Conservation (phyloP, 2,888 invertebrate genomes). For the Brachyptera putata region DNA sequence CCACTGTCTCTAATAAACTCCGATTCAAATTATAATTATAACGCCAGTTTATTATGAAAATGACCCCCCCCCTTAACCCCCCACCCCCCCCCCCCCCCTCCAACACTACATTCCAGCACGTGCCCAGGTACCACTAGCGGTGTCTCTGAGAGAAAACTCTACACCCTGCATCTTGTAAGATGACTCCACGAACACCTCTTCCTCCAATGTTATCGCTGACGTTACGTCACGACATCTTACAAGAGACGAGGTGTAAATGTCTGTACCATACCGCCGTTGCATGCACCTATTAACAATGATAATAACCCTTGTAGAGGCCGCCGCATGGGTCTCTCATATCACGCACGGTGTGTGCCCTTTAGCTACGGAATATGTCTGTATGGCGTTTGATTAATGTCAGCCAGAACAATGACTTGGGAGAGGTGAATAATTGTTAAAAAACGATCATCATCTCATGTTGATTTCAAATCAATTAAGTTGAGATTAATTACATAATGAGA, state of each 20-base stretch:
- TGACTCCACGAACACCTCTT: no score
- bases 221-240: no score
- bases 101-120: slow-evolving; percentile 21
- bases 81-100: slow-evolving; percentile 15
- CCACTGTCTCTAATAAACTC: background rate
- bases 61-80: no score
- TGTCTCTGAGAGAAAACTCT: background rate
- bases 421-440: background rate
- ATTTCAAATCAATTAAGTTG: slow-evolving; percentile 27
- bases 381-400: no score
- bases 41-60: slow-evolving; percentile 22
- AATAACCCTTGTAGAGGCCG: background rate
- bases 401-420: background rate
- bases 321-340: background rate
- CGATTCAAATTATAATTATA: background rate
- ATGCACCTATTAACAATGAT: slow-evolving; percentile 1
- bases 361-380: no score
- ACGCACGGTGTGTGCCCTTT: no score
- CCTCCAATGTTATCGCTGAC: no score
- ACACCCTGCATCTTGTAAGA: background rate
- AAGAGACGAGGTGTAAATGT: no score
- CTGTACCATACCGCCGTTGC: background rate
- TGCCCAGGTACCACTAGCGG: background rate
- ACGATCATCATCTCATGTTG: slow-evolving; percentile 14
- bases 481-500: slow-evolving; percentile 24